These are phyloP conservation scores for Notodonta ziczac DNA, from an alignment of 2,888 invertebrate genomes.

Conservation along the genomic window DNA sequence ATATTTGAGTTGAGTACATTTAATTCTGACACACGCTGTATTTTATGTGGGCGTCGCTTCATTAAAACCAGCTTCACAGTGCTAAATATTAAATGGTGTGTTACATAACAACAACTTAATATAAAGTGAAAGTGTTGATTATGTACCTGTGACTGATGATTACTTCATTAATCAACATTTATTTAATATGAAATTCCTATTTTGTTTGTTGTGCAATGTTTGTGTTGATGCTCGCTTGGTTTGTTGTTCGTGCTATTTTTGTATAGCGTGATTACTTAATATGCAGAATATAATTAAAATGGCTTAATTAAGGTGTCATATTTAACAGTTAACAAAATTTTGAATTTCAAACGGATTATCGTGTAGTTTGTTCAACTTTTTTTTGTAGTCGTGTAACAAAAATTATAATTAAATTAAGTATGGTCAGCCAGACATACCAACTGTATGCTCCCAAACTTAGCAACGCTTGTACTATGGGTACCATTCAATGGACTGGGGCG, in stretches of 20 bases:
- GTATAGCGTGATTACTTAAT: constrained; percentile 7
- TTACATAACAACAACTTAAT: constrained; percentile 6
- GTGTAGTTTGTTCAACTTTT: no score
- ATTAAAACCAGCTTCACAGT: not conserved
- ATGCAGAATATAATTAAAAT: not conserved
- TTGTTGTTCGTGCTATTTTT: not conserved
- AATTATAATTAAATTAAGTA: no score
- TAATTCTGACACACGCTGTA: no score
- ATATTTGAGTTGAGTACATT: no score
- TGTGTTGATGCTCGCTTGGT: not conserved
- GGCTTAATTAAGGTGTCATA: not conserved
- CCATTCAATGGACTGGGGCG: no score
- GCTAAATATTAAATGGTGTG: not conserved
- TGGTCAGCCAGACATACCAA: no score
- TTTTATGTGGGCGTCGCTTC: no score
- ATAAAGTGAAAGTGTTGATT: constrained; percentile 30
- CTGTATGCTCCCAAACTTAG: no score
- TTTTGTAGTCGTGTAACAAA: no score
- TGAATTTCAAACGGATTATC: no score
- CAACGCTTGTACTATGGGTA: no score
- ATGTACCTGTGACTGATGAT: constrained; percentile 33
- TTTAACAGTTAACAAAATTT: no score
- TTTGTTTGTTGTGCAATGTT: constrained; percentile 1
- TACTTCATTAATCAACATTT: constrained; percentile 17
- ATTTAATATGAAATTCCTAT: constrained; percentile 2